These are phyloP conservation scores for Cotesia glomerata DNA, from an alignment of 1,140 invertebrate species.

Conservation along the genomic window DNA sequence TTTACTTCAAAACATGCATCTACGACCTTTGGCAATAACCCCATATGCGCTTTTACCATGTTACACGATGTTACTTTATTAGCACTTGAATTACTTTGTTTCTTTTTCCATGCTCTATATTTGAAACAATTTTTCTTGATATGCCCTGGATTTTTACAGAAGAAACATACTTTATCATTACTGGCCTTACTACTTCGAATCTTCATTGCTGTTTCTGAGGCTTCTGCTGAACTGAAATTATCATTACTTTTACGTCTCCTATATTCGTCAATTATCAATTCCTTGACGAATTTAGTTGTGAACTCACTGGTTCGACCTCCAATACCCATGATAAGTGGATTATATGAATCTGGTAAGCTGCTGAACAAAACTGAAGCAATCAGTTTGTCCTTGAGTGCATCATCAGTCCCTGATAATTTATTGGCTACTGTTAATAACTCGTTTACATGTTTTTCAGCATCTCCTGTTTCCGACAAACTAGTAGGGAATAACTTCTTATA, in stretches of 20 bases:
- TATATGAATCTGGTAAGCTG: too few species aligned
- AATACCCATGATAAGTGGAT: too few species aligned
- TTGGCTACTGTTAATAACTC: too few species aligned
- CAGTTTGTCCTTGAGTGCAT: too few species aligned
- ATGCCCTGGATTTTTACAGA: constrained; percentile 28
- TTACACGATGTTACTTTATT: background rate
- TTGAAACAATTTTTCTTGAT: constrained; percentile 28
- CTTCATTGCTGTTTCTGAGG: background rate
- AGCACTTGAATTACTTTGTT: constrained; percentile 14
- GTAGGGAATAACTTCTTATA: too few species aligned
- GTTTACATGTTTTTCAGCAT: too few species aligned
- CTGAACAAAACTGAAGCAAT: too few species aligned
- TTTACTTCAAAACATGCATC: constrained; percentile 1
- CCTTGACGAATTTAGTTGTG: constrained; percentile 26
- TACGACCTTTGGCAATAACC: background rate
- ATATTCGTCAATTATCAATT: constrained; percentile 19
- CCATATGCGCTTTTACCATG: background rate
- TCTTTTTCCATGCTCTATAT: constrained; percentile 26
- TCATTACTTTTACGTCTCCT: constrained; percentile 8
- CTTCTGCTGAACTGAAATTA: background rate
- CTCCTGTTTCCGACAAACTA: too few species aligned
- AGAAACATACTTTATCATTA: constrained; percentile 7
- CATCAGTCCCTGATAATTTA: too few species aligned
- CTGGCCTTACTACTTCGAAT: background rate
- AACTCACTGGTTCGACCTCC: constrained; percentile 23